Conservation (phyloP, 2,888 invertebrate genomes). For the Epicampocera succincta region DNA sequence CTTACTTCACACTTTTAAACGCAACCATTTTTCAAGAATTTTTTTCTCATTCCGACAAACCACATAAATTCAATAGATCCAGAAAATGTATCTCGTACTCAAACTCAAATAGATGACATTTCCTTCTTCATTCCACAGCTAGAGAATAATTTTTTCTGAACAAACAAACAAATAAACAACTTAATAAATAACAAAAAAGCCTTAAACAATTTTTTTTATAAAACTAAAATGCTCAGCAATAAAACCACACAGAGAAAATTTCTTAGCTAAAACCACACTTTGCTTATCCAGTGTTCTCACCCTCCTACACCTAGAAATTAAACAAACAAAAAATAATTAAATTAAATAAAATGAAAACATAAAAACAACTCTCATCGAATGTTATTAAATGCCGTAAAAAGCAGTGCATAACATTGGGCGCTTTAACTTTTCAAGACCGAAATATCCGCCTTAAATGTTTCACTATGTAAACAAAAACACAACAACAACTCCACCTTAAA, state of each 20-base stretch:
- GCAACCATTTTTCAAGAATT: too few relatives aligned
- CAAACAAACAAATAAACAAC: too few relatives aligned
- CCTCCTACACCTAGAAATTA: slow-evolving; percentile 71
- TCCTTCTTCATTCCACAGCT: too few relatives aligned
- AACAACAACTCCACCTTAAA: slow-evolving; percentile 37
- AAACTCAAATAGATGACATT: too few relatives aligned
- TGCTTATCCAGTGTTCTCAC: slow-evolving; percentile 80
- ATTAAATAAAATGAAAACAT: slow-evolving; percentile 39
- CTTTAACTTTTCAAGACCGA: slow-evolving; percentile 80
- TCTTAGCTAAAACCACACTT: slow-evolving; percentile 64
- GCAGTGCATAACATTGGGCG: slow-evolving; percentile 75
- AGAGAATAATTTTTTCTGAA: not conserved
- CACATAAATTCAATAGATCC: too few relatives aligned
- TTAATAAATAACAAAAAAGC: too few relatives aligned
- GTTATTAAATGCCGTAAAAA: slow-evolving; percentile 60
- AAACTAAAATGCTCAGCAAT: slow-evolving; percentile 8
- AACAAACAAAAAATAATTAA: too few relatives aligned
- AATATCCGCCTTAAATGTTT: slow-evolving; percentile 80
- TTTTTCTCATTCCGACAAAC: too few relatives aligned
- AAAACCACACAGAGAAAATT: slow-evolving; percentile 5
- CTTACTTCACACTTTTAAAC: too few relatives aligned
- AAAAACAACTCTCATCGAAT: slow-evolving; percentile 43
- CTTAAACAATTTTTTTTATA: not conserved
- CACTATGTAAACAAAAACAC: slow-evolving; percentile 74
- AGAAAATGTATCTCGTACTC: too few relatives aligned